phyloP scores from a whole-genome alignment of 1,140 invertebrate species.

The Drosophila cardini region DNA sequence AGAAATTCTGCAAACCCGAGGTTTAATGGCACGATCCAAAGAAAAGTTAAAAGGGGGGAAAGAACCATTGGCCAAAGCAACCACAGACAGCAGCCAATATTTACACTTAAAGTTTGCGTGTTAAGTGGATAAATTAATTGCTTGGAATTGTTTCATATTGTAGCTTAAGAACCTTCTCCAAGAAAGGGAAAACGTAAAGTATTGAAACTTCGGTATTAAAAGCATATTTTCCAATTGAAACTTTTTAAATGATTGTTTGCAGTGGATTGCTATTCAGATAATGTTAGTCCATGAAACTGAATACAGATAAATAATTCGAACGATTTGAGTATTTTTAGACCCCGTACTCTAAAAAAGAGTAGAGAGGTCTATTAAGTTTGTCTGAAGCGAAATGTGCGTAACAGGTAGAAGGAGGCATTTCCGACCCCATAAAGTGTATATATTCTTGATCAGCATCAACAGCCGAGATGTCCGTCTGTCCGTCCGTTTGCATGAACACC shows the following conservation, averaged over 20 bases:
- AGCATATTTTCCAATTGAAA: not conserved
- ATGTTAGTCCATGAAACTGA: too few species aligned
- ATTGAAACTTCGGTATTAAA: conserved; percentile 1
- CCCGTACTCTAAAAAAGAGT: too few species aligned
- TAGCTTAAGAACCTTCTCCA: conserved; percentile 47
- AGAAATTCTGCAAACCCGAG: not conserved
- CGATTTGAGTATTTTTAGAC: too few species aligned
- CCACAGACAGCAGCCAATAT: conserved; percentile 60
- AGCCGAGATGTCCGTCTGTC: too few species aligned
- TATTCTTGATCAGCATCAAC: too few species aligned
- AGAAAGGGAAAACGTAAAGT: not conserved
- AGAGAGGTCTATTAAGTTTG: too few species aligned
- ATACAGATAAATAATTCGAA: too few species aligned
- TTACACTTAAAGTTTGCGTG: conserved; percentile 77
- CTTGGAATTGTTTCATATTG: conserved; percentile 69
- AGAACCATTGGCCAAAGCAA: not conserved
- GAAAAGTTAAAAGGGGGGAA: not conserved
- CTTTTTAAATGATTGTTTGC: not conserved
- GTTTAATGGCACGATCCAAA: conserved; percentile 12
- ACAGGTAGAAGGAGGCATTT: too few species aligned
- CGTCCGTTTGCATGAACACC: too few species aligned
- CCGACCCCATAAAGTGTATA: too few species aligned
- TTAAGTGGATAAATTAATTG: conserved; percentile 80
- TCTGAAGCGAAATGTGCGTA: too few species aligned
- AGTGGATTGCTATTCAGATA: not conserved